A percentile compares a stretch with the other conserved stretches of the same genome.
phyloP scores from a whole-genome alignment of 1,140 invertebrate genomes.

The Nymphalis io region DNA sequence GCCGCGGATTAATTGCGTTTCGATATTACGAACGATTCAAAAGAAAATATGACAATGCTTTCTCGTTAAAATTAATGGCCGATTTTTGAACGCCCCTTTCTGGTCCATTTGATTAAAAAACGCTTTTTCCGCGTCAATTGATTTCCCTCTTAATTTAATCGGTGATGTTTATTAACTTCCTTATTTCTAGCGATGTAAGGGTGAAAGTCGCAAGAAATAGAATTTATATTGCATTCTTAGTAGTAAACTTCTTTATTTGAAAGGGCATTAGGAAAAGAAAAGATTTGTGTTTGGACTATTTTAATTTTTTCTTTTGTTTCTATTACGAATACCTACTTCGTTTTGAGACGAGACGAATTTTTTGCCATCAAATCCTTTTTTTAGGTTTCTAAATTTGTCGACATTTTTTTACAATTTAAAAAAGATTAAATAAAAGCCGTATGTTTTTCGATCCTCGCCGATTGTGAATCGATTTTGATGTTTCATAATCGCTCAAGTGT shows the following conservation, averaged over 20 bases:
- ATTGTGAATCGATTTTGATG: too few relatives aligned
- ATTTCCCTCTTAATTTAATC: constrained; percentile 24
- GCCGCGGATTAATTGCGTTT: constrained; percentile 52
- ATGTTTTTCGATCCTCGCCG: too few relatives aligned
- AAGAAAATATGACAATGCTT: constrained; percentile 27
- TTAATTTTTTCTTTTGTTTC: constrained; percentile 1
- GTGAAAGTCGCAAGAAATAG: neutral
- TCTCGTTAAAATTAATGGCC: constrained; percentile 25
- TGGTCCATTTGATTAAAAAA: constrained; percentile 51
- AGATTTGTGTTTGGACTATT: constrained; percentile 3
- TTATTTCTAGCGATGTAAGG: neutral
- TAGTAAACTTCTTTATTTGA: constrained; percentile 4
- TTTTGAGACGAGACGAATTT: neutral
- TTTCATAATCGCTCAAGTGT: too few relatives aligned
- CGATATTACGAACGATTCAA: constrained; percentile 40
- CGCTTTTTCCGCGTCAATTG: constrained; percentile 49
- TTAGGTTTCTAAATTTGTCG: too few relatives aligned
- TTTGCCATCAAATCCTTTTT: too few relatives aligned
- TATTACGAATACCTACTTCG: neutral
- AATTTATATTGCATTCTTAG: constrained; percentile 6
- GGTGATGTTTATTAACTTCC: neutral
- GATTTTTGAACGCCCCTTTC: constrained; percentile 14
- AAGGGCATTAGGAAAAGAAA: constrained; percentile 5
- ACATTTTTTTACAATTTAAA: too few relatives aligned
- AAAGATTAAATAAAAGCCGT: too few relatives aligned